Evolutionary conservation across 2,888 invertebrate genomes (phyloP).

Genomic region (Cataglyphis livida): DNA sequence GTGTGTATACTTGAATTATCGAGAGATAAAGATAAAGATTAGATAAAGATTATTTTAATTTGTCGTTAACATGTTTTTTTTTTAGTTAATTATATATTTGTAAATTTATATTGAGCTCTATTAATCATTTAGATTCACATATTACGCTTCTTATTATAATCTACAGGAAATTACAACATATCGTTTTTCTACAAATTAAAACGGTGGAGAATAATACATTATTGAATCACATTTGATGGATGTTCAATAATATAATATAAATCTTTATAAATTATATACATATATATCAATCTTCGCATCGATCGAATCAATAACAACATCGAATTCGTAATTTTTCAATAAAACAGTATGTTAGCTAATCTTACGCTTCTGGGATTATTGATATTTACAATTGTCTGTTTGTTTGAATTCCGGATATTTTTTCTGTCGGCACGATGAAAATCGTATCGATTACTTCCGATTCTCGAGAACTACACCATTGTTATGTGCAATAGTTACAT

Average conservation of each 20-base stretch:
- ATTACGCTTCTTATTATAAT: neutral
- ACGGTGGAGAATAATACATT: neutral
- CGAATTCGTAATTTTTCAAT: neutral
- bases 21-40: neutral
- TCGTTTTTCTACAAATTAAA: neutral
- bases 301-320: neutral
- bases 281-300: slow-evolving; percentile 13
- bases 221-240: neutral
- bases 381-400: slow-evolving; percentile 15
- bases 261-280: neutral
- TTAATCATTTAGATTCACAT: neutral
- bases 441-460: slow-evolving; percentile 34
- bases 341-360: slow-evolving; percentile 7
- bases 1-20: neutral
- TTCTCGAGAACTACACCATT: slow-evolving; percentile 33
- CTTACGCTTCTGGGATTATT: slow-evolving; percentile 10
- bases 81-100: neutral
- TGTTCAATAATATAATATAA: neutral
- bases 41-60: neutral
- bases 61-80: neutral
- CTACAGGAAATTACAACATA: neutral
- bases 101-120: neutral
- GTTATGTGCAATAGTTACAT: slow-evolving; percentile 37
- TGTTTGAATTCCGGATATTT: neutral
- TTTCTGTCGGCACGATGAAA: neutral